Evolutionary conservation across 2,888 invertebrate genomes (phyloP).

Genomic region (Agapostemon virescens): DNA sequence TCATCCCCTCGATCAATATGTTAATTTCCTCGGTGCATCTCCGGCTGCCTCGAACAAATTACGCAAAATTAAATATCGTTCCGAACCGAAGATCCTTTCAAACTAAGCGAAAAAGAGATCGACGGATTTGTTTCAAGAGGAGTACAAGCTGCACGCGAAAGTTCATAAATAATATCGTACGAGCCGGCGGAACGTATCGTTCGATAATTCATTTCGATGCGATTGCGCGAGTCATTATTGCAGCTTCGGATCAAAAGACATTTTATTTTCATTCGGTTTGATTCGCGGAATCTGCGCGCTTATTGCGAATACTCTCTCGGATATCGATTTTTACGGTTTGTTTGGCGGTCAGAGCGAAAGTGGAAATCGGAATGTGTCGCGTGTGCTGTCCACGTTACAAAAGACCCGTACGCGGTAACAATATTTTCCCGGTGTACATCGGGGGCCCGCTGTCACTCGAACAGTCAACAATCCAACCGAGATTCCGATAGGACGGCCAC

Average conservation of each 20-base stretch:
- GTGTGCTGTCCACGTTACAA: conserved; percentile 22
- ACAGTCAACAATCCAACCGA: conserved; percentile 3
- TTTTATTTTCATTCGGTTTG: conserved; percentile 12
- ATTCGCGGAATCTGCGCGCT: background rate
- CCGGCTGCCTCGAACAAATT: no score
- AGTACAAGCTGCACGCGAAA: conserved; percentile 27
- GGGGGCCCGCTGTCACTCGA: conserved; percentile 17
- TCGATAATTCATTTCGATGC: background rate
- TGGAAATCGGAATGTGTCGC: conserved; percentile 25
- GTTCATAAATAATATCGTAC: conserved; percentile 47
- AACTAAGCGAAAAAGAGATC: background rate
- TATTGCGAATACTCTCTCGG: conserved; percentile 24
- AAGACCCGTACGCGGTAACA: conserved; percentile 29
- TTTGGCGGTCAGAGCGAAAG: conserved; percentile 38
- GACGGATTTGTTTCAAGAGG: conserved; percentile 16
- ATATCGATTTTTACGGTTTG: conserved; percentile 34
- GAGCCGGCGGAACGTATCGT: conserved; percentile 25
- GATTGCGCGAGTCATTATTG: background rate
- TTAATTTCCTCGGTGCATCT: conserved; percentile 40
- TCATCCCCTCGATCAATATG: conserved; percentile 42
- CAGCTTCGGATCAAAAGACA: background rate
- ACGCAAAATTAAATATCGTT: no score
- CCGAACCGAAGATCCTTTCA: no score
- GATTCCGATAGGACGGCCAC: conserved; percentile 22
- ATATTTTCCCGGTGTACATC: conserved; percentile 31